Evolutionary conservation across 2,888 invertebrate species (phyloP).

Genomic region (Biston stratarius): DNA sequence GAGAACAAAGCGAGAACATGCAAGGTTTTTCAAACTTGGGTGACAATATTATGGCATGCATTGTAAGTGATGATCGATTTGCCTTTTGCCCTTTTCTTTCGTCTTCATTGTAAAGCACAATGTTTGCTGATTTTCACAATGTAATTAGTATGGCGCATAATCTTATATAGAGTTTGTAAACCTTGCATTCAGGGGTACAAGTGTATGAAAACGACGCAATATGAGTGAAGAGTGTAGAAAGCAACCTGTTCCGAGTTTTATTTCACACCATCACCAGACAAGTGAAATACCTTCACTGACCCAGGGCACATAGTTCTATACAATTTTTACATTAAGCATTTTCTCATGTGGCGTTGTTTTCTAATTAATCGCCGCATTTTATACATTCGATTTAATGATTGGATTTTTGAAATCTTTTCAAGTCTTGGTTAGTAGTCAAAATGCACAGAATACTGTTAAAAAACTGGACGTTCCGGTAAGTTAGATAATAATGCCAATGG

Average conservation of each 20-base stretch:
- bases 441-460: not conserved
- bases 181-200: slow-evolving; percentile 6
- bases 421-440: not conserved
- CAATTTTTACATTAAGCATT: not conserved
- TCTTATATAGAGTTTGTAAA: not conserved
- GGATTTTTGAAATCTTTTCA: not conserved
- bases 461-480: not conserved
- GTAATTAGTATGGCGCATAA: too few species aligned
- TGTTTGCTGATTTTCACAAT: too few species aligned
- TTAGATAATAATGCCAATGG: not conserved
- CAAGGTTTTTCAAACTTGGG: slow-evolving; percentile 15
- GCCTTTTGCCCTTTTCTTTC: too few species aligned
- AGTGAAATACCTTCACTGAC: not conserved
- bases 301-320: not conserved
- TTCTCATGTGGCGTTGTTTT: slow-evolving; percentile 28
- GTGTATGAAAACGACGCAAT: slow-evolving; percentile 30
- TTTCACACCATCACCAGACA: slow-evolving; percentile 19
- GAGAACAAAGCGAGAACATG: not conserved
- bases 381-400: not conserved
- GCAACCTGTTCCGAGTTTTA: slow-evolving; percentile 1
- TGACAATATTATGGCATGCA: not conserved
- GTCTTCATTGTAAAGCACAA: too few species aligned
- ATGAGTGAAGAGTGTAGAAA: slow-evolving; percentile 23
- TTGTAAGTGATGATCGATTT: too few species aligned
- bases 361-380: not conserved